phyloP scores from a whole-genome alignment of 2,888 invertebrate species.

The Phortica okadai region DNA sequence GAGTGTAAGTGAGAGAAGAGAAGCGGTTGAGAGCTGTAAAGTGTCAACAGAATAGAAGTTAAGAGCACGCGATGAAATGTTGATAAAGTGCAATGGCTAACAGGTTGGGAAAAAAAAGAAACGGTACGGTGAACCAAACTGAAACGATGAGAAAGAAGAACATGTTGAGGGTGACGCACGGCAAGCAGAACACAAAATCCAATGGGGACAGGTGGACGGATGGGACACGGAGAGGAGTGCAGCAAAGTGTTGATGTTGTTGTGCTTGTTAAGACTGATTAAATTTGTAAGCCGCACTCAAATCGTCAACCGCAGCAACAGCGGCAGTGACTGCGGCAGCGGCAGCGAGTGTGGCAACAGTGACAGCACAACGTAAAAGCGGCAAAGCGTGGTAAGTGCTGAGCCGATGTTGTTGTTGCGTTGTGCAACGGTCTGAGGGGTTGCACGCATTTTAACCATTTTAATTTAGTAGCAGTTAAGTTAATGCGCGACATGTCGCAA shows the following conservation, averaged over 20 bases:
- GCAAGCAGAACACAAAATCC: too few species aligned
- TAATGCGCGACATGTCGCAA: constrained; percentile 11
- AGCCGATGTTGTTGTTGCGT: too few species aligned
- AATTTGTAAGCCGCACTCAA: constrained; percentile 64
- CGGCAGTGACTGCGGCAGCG: neutral
- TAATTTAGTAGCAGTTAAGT: constrained; percentile 25
- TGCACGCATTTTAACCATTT: constrained; percentile 24
- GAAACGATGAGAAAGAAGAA: neutral
- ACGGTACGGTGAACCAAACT: neutral
- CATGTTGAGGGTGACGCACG: neutral
- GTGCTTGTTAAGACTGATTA: constrained; percentile 64
- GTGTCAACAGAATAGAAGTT: neutral
- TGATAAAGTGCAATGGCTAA: too few species aligned
- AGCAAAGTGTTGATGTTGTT: constrained; percentile 15
- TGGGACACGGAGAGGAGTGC: neutral
- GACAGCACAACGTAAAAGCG: too few species aligned
- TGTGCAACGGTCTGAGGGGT: too few species aligned
- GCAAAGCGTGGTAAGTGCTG: too few species aligned
- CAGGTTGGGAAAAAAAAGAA: neutral
- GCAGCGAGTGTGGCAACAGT: neutral
- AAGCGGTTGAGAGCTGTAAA: neutral
- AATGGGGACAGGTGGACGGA: neutral
- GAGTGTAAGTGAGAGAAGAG: constrained; percentile 6
- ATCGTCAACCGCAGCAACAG: neutral
- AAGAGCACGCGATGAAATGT: neutral